A percentile compares a stretch with the other conserved stretches of the same genome.
phyloP scores from a whole-genome alignment of 2,888 invertebrate genomes.

The Flexamia atlantica region DNA sequence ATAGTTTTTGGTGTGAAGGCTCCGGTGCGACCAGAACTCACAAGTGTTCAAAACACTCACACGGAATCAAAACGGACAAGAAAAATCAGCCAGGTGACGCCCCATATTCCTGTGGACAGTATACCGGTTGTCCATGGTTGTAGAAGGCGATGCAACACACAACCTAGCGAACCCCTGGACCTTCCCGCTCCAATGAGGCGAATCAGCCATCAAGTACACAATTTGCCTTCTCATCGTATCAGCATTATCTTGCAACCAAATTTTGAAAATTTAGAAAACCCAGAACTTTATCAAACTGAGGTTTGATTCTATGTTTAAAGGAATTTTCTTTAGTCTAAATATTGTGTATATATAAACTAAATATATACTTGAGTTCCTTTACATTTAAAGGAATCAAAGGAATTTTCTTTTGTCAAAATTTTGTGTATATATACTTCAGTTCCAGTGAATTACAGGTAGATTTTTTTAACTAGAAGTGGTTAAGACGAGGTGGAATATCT shows the following conservation, averaged over 20 bases:
- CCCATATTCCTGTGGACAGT: not conserved
- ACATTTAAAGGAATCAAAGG: too few species aligned
- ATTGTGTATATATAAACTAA: not conserved
- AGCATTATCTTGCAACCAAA: not conserved
- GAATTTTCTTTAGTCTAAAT: not conserved
- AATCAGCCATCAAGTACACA: not conserved
- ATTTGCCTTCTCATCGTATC: not conserved
- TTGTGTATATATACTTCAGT: too few species aligned
- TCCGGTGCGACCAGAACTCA: not conserved
- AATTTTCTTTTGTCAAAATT: too few species aligned
- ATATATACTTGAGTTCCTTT: too few species aligned
- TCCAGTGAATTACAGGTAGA: too few species aligned
- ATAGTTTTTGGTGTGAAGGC: conserved; percentile 10
- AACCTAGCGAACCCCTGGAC: not conserved
- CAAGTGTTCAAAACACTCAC: not conserved
- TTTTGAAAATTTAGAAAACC: not conserved
- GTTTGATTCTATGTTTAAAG: not conserved
- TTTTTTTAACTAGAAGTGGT: too few species aligned
- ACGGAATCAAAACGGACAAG: not conserved
- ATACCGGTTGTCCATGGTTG: not conserved
- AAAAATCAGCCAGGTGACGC: not conserved
- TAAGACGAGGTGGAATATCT: too few species aligned
- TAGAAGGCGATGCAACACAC: not conserved
- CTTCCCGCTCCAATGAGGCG: not conserved
- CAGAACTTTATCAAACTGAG: not conserved